Evolutionary conservation across 2,888 invertebrate species (phyloP), one percentile per base, ranked within the genome.

Genomic region (Plagiodera versicolora): DNA sequence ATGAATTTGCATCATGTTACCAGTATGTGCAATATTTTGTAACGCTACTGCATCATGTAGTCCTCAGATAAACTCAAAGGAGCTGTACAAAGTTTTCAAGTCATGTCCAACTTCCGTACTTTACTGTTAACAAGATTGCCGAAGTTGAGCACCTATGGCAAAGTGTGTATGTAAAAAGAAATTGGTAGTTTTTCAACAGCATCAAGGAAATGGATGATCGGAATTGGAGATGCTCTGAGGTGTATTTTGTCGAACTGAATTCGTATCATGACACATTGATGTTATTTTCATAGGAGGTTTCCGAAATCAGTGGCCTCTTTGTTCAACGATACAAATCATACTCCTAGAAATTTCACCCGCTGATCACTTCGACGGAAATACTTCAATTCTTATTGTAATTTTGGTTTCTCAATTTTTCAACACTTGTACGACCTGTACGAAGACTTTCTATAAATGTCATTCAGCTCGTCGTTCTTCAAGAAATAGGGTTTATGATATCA

Each of bases 81-180:
- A 39, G 14, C 19, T 3, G 17, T 5, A 9, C 39, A 6, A 32
- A 51, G 30, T 51, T 51, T 19, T 18, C 14, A 18, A 51, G 35
- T 19, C 51, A 32, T 51, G 51, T 51, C 32, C 51, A 19, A 51
- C 35, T 51, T 19, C 17, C 18, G 51, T 51, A 57, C 54, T 64
- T 60, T 56, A 59, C 61, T 58, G 54, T 54, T 59, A 64, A 60
- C 60, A 56, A 60, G 56, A 62, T 65, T 62, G 60, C 56, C 49
- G 56, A 62, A 62, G 50, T 65, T 58, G 46, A 20, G 54, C 24
- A 24, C 24, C 24, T 61, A 57, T 57, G 51, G 48, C 48, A 48
- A 53, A 61, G 45, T 52, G 19, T 54, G 54, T 39, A 28, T 3
- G 46, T 46, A n/a, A 44, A 39, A 49, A 28, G 54, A 18, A 64